Percentiles rank a stretch among this genome's conserved stretches.
Conservation (phyloP, 2,797 vertebrate genomes). For the Sebastiscus tertius region DNA sequence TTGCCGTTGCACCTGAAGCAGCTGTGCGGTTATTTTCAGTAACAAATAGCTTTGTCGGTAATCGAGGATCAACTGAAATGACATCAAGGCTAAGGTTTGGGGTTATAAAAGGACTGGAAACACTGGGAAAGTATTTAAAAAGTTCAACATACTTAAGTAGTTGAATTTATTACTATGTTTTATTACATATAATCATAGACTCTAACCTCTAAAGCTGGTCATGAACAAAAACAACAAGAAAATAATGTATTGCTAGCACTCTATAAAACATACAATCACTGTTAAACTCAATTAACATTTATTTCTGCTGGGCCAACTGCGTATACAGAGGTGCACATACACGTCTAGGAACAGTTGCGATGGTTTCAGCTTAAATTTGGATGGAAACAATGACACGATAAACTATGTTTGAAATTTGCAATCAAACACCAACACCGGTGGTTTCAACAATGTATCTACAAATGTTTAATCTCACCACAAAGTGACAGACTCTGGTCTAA, state of each 20-base stretch:
- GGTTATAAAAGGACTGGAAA: constrained; percentile 23
- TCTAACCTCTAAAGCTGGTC: neutral
- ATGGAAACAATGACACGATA: neutral
- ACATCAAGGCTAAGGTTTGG: constrained; percentile 1
- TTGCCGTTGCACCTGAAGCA: constrained; percentile 45
- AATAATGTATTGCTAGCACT: neutral
- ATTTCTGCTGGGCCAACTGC: neutral
- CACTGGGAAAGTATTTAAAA: neutral
- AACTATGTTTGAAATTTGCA: neutral
- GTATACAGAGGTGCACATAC: neutral
- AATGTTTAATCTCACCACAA: constrained; percentile 6
- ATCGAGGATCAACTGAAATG: constrained; percentile 11
- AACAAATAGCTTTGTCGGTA: constrained; percentile 29
- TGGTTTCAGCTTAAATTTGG: neutral
- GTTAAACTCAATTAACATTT: neutral
- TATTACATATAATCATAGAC: neutral
- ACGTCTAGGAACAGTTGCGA: neutral
- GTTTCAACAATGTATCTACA: neutral
- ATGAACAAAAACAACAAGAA: neutral
- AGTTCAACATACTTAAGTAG: neutral
- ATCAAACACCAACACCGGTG: neutral
- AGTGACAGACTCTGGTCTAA: constrained; percentile 6
- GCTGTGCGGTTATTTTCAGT: constrained; percentile 29
- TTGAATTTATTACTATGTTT: neutral
- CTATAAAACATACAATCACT: neutral